Base-by-base conservation (phyloP, 2,797 vertebrate species). In the Lepidocolaptes lacrymiger region DNA sequence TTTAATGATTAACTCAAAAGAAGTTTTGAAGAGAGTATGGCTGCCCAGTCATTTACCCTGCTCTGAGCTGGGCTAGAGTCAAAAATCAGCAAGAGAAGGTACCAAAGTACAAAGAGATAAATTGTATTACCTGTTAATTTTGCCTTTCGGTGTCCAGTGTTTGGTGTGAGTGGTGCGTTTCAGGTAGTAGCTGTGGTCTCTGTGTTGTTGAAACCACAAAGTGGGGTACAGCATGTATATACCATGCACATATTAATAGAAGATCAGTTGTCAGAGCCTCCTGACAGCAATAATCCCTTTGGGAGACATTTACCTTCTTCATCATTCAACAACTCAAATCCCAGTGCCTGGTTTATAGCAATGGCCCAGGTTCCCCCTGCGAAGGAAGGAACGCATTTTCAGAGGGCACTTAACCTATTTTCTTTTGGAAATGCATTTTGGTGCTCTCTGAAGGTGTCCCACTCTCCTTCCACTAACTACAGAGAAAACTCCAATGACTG, bases 91-190 rank as follows among this genome's bases (percentile, higher is more conserved):
- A 36, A 61, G 62, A 83, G 39, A 85, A 77, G 28, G 36, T 69
- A 59, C 20, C 84, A 92, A 94, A 92, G 85, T 80, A 88, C 78
- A 77, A 54, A 30, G 32, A 77, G 61, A 22, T 36, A 88, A 93
- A 66, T 5, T 49, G 41, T 89, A 37, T 54, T 54, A 61, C 48
- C n/a, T 46, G 22, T 21, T 85, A 58, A 83, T 72, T 93, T 44
- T 36, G 23, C 34, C 43, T 52, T 62, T 72, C 58, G 37, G 16
- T 48, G 79, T 85, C 66, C 80, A 55, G 41, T 30, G 43, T 49
- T 49, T 24, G 26, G 19, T 63, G 10, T 49, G 32, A 54, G n/a
- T 1, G 5, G 8, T 22, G 15, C 37, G 10, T 41, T 90, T 83
- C 51, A 72, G 71, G 11, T 39, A 71, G 67, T 1, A 77, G 24